A percentile compares a stretch with the other conserved stretches of the same genome.
These are phyloP conservation scores for Cryptocephalus moraei DNA, from an alignment of 2,888 invertebrate species.

Conservation along the genomic window DNA sequence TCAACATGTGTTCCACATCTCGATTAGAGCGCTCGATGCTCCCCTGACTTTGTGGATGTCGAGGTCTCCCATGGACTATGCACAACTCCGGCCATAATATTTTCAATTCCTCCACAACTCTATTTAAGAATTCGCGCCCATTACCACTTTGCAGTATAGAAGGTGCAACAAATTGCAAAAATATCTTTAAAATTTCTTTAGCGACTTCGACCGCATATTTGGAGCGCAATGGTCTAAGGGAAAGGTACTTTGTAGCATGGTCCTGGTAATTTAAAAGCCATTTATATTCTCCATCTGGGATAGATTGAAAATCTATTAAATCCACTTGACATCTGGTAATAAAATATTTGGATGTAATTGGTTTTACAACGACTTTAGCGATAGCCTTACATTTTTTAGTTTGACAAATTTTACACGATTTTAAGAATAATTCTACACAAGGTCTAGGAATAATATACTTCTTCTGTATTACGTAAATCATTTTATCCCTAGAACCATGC, in stretches of 20 bases:
- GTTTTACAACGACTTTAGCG: background rate
- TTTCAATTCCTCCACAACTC: too few species aligned
- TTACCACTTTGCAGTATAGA: too few species aligned
- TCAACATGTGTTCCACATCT: too few species aligned
- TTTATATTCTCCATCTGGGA: conserved; percentile 17
- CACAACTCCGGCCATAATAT: too few species aligned
- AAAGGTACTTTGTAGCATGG: conserved; percentile 25
- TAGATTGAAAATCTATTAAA: conserved; percentile 2
- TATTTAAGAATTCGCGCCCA: too few species aligned
- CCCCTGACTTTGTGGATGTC: too few species aligned
- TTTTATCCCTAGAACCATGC: too few species aligned
- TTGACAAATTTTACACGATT: background rate
- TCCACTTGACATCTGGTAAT: background rate
- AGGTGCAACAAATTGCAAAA: too few species aligned
- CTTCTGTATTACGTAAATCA: too few species aligned
- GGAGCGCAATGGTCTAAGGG: conserved; percentile 22
- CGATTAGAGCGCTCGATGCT: too few species aligned
- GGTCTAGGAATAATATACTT: background rate
- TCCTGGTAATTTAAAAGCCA: conserved; percentile 30
- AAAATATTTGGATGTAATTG: background rate
- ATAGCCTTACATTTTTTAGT: background rate
- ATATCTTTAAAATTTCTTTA: too few species aligned
- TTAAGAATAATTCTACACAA: background rate
- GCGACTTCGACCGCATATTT: conserved; percentile 19
- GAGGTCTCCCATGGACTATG: too few species aligned